Percentiles rank a stretch among this genome's conserved stretches.
These are phyloP conservation scores for Cephus cinctus DNA, from an alignment of 1,140 invertebrate genomes.

Conservation along the genomic window DNA sequence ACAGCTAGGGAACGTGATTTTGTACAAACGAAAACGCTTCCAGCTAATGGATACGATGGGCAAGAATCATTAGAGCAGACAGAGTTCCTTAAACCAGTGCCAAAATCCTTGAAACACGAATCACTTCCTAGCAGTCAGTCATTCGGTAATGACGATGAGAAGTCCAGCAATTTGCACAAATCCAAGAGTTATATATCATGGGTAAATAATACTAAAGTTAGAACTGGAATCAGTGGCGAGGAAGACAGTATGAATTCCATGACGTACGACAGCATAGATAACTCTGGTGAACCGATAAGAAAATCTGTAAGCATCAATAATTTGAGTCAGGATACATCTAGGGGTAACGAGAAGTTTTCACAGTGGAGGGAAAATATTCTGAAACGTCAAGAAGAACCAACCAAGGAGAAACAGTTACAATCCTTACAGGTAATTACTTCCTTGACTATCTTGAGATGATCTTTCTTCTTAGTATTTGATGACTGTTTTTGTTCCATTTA, in stretches of 20 bases:
- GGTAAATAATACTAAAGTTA: constrained; percentile 35
- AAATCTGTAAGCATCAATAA: constrained; percentile 30
- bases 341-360: constrained; percentile 41
- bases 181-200: constrained; percentile 48
- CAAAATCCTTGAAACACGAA: too few species aligned
- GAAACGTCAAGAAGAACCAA: constrained; percentile 38
- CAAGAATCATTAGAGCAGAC: too few species aligned
- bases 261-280: constrained; percentile 23
- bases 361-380: constrained; percentile 47
- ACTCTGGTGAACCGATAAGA: constrained; percentile 10
- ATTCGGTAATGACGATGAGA: constrained; percentile 16
- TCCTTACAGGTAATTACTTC: constrained; percentile 40
- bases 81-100: constrained; percentile 16
- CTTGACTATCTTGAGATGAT: neutral
- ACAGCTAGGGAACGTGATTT: too few species aligned
- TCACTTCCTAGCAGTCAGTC: constrained; percentile 14
- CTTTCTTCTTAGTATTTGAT: neutral
- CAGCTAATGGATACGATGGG: too few species aligned
- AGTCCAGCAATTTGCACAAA: constrained; percentile 32
- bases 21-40: too few species aligned
- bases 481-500: constrained; percentile 14
- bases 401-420: constrained; percentile 44
- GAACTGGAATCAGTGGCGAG: constrained; percentile 7
- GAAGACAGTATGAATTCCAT: constrained; percentile 9
- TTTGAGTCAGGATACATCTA: constrained; percentile 18